phyloP scores from a whole-genome alignment of 1,140 invertebrate species.

The Dufourea novaeangliae region DNA sequence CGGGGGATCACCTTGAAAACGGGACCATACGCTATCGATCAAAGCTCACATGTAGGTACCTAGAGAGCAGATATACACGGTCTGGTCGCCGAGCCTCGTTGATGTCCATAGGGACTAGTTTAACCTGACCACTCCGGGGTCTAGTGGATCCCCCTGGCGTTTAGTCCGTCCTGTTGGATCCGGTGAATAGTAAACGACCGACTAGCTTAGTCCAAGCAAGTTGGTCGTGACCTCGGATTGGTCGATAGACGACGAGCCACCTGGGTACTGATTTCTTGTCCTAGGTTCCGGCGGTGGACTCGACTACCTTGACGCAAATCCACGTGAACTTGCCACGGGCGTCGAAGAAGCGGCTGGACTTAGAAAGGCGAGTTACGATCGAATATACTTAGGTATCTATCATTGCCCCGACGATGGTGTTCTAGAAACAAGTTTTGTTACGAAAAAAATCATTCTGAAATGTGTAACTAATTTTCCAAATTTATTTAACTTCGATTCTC shows the following conservation, averaged over 20 bases:
- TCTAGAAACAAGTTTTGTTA: background rate
- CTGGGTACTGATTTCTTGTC: slow-evolving; percentile 50
- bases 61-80: slow-evolving; percentile 1
- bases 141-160: slow-evolving; percentile 25
- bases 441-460: no score
- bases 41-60: slow-evolving; percentile 8
- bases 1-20: slow-evolving; percentile 32
- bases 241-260: slow-evolving; percentile 50
- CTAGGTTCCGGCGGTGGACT: slow-evolving; percentile 52
- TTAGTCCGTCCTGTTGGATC: slow-evolving; percentile 31
- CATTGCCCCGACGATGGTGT: background rate
- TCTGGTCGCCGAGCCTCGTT: no score
- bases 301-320: slow-evolving; percentile 51
- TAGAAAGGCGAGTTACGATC: slow-evolving; percentile 40
- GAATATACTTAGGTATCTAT: background rate
- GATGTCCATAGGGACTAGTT: slow-evolving; percentile 57
- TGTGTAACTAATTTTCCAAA: no score
- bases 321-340: slow-evolving; percentile 21
- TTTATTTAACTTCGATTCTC: no score
- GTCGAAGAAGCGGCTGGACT: slow-evolving; percentile 29
- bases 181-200: slow-evolving; percentile 48
- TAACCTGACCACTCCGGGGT: slow-evolving; percentile 56
- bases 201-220: slow-evolving; percentile 62
- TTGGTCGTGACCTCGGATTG: slow-evolving; percentile 61
- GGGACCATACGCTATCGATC: slow-evolving; percentile 29